Evolutionary conservation across 2,113 vertebrate genomes (phyloP).

Genomic region (Pontoporia blainvillei): DNA sequence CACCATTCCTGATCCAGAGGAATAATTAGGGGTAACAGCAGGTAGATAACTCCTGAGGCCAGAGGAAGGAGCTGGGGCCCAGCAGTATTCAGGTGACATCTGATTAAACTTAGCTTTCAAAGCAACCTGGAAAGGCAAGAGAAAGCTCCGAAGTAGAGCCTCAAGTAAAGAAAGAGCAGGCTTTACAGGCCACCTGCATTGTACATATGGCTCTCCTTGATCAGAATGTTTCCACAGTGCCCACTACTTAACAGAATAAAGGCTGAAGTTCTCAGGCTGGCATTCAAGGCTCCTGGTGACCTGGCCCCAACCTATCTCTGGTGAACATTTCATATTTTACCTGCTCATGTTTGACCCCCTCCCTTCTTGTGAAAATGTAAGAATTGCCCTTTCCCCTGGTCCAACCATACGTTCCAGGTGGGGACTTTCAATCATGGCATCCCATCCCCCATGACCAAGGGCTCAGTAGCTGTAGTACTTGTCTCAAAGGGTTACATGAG

Average conservation of each 20-base stretch:
- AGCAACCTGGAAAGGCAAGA: background rate
- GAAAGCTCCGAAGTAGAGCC: background rate
- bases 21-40: background rate
- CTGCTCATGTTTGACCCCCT: background rate
- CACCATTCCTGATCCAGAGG: background rate
- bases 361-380: background rate
- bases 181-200: background rate
- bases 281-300: background rate
- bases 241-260: background rate
- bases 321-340: background rate
- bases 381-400: background rate
- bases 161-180: background rate
- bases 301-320: background rate
- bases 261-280: background rate
- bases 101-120: slow-evolving; percentile 2
- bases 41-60: background rate
- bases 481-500: background rate
- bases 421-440: background rate
- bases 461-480: background rate
- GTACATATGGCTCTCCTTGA: background rate
- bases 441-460: background rate
- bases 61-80: background rate
- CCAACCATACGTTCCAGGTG: background rate
- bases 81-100: background rate
- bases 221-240: background rate